A percentile compares a stretch with the other conserved stretches of the same genome.
phyloP scores from a whole-genome alignment of 1,140 invertebrate species.

The Zeugodacus cucurbitae region DNA sequence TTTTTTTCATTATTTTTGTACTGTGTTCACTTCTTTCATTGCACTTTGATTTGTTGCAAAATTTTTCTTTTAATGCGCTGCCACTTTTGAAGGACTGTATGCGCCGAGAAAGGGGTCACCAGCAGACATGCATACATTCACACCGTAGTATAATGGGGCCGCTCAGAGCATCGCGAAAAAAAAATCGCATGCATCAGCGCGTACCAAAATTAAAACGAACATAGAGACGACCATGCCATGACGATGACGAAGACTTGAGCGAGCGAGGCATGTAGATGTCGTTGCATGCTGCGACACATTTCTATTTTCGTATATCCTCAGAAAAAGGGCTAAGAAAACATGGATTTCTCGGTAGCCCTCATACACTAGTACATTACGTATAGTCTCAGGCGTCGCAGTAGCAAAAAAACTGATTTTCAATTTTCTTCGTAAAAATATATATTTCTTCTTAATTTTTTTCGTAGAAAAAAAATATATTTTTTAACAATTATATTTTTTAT shows the following conservation, averaged over 20 bases:
- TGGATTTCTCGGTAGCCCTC: not conserved
- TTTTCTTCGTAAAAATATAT: too few relatives aligned
- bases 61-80: not conserved
- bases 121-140: too few relatives aligned
- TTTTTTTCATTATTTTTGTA: not conserved
- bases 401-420: too few relatives aligned
- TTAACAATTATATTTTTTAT: not conserved
- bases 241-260: not conserved
- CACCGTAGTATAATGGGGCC: not conserved
- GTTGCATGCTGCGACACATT: not conserved
- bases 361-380: not conserved
- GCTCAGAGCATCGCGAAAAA: not conserved
- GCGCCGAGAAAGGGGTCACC: not conserved
- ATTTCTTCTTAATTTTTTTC: not conserved
- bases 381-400: not conserved
- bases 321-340: conserved; percentile 25
- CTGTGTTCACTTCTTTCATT: not conserved
- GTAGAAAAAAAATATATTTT: not conserved
- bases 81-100: not conserved
- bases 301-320: conserved; percentile 39
- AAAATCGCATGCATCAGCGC: conserved; percentile 4
- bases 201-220: not conserved
- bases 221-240: not conserved
- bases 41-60: not conserved
- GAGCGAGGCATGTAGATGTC: not conserved